phyloP scores from a whole-genome alignment of 2,888 invertebrate genomes.

The Dastarcus helophoroides region DNA sequence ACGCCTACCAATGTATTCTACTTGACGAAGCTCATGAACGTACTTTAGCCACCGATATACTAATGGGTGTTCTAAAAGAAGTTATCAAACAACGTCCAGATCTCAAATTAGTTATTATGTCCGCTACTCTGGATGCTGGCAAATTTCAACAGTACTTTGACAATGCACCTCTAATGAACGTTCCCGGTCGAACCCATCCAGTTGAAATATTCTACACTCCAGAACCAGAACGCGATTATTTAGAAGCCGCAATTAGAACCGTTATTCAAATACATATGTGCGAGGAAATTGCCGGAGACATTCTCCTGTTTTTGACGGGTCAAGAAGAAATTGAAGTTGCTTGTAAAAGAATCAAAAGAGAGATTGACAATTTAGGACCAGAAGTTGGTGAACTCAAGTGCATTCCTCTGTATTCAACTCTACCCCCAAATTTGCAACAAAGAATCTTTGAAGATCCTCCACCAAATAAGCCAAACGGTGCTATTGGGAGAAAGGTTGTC shows the following conservation, averaged over 20 bases:
- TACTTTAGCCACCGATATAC: conserved; percentile 93
- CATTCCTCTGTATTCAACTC: conserved; percentile 95
- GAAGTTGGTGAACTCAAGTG: conserved; percentile 96
- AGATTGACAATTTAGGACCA: conserved; percentile 90
- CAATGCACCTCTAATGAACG: conserved; percentile 95
- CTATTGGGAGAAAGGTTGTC: conserved; percentile 72
- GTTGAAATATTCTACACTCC: conserved; percentile 99
- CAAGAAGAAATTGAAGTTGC: conserved; percentile 98
- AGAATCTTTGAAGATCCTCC: conserved; percentile 96
- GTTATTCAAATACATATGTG: conserved; percentile 94
- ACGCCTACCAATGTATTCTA: conserved; percentile 88
- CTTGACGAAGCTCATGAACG: conserved; percentile 99
- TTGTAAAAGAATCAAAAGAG: conserved; percentile 91
- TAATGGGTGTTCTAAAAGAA: conserved; percentile 98
- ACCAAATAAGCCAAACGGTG: conserved; percentile 68
- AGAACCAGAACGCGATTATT: conserved; percentile 93
- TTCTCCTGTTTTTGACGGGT: conserved; percentile 67
- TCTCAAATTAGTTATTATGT: conserved; percentile 97
- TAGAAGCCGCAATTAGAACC: conserved; percentile 97
- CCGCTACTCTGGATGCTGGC: conserved; percentile 96
- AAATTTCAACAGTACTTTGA: conserved; percentile 99
- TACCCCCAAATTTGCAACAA: conserved; percentile 95
- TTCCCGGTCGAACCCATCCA: conserved; percentile 91
- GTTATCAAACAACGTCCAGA: conserved; percentile 87
- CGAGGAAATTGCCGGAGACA: conserved; percentile 84